phyloP scores from a whole-genome alignment of 2,797 vertebrate genomes.

The Rhabdomys pumilio region DNA sequence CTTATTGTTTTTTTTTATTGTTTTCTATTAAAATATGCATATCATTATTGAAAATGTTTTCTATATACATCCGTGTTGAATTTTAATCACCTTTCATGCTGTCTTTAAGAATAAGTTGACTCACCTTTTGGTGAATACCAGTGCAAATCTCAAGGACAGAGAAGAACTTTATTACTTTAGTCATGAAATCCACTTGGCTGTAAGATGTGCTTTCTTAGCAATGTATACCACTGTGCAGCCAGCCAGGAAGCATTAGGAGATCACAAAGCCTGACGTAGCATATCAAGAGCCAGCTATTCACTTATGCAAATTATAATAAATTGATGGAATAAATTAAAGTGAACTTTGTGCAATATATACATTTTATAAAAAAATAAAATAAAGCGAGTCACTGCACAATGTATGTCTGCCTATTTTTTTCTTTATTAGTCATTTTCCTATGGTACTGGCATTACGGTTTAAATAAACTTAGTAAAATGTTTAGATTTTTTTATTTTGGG shows the following conservation, averaged over 20 bases:
- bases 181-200: conserved; percentile 72
- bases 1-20: not conserved
- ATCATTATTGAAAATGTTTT: not conserved
- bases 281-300: conserved; percentile 58
- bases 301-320: conserved; percentile 80
- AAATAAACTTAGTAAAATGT: conserved; percentile 55
- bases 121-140: conserved; percentile 63
- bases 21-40: not conserved
- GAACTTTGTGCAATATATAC: conserved; percentile 42
- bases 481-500: conserved; percentile 10
- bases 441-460: conserved; percentile 26
- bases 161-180: conserved; percentile 64
- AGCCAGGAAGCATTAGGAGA: conserved; percentile 70
- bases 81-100: conserved; percentile 8
- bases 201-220: conserved; percentile 66
- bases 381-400: not conserved
- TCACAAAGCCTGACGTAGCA: conserved; percentile 56
- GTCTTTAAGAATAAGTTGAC: conserved; percentile 63
- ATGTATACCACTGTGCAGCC: conserved; percentile 57
- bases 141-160: conserved; percentile 61
- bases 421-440: not conserved
- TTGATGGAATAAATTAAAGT: conserved; percentile 71
- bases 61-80: not conserved
- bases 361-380: conserved; percentile 32
- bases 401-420: conserved; percentile 16